Evolutionary conservation across 1,140 invertebrate species (phyloP), one percentile per base, ranked within the genome.

Genomic region (Himalopsyche phryganea): DNA sequence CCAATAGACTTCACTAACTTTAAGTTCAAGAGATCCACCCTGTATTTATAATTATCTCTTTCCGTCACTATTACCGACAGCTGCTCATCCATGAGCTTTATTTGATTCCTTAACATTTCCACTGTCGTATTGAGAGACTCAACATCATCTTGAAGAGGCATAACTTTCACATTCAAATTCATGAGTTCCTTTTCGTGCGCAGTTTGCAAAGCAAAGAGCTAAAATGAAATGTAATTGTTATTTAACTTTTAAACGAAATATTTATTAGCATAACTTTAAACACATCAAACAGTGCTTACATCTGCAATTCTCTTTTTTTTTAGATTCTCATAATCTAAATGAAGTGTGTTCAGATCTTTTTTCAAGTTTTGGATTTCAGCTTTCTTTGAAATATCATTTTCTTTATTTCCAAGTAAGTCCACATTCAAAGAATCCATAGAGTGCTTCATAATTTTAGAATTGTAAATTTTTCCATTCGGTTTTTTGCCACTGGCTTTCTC

Each of bases 251-350:
- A n/a, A n/a, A n/a, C n/a, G n/a, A n/a, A n/a, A n/a, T n/a, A n/a
- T n/a, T n/a, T n/a, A n/a, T n/a, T n/a, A n/a, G n/a, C n/a, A n/a
- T n/a, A n/a, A n/a, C n/a, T n/a, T n/a, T n/a, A 28, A 9, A 28
- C 9, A 5, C 23, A 28, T 5, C 23, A 28, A 28, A 28, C 23
- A 28, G 4, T 28, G 23, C 23, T 83, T 70, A 87, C 81, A 74
- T 90, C 88, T 66, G 89, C 83, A 60, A 90, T 74, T 20, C 88
- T 75, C 66, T 89, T 90, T 56, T 84, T 85, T 64, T 90, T 89
- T 58, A 90, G 69, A 17, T 4, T 59, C 18, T 59, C 56, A 59
- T 51, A 63, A 38, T 63, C 61, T 14, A 38, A 41, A 32, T 63
- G 56, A n/a, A 63, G 20, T 75, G 81, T 79, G 66, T 80, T 74